Percentiles rank a stretch among this genome's conserved stretches.
These are phyloP conservation scores for Sciurus vulgaris DNA, from an alignment of 2,797 vertebrate genomes.

Conservation along the genomic window DNA sequence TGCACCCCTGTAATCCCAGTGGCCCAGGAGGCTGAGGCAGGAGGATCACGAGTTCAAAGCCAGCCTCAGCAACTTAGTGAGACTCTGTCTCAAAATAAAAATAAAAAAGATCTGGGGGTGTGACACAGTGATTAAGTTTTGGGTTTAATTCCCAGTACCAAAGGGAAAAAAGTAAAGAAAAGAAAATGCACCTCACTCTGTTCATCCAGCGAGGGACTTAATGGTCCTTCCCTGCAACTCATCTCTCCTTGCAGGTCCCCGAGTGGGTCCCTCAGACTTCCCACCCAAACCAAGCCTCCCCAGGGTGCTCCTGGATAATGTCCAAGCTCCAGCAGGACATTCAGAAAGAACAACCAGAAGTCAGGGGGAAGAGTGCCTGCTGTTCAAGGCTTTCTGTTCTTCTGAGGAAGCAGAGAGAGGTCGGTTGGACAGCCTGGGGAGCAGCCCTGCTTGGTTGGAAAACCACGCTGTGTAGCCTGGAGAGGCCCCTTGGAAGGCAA, in stretches of 20 bases:
- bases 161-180: too few species aligned
- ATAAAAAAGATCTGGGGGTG: too few species aligned
- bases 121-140: too few species aligned
- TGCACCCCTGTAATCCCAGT: too few species aligned
- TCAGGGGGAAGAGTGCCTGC: neutral
- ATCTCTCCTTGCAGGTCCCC: accelerated
- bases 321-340: neutral
- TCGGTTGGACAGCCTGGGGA: neutral
- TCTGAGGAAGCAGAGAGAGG: neutral
- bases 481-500: slow-evolving; percentile 68
- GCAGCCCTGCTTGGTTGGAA: slow-evolving; percentile 34
- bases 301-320: accelerated
- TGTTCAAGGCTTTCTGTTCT: neutral
- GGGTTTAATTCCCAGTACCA: too few species aligned
- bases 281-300: neutral
- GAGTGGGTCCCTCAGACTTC: neutral
- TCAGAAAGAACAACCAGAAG: neutral
- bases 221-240: neutral
- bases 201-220: neutral
- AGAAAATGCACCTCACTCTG: accelerated
- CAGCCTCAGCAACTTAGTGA: too few species aligned
- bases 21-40: too few species aligned
- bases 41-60: too few species aligned
- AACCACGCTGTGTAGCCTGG: neutral
- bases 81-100: too few species aligned